phyloP scores from a whole-genome alignment of 1,140 invertebrate species.

The Calephelis virginiensis region DNA sequence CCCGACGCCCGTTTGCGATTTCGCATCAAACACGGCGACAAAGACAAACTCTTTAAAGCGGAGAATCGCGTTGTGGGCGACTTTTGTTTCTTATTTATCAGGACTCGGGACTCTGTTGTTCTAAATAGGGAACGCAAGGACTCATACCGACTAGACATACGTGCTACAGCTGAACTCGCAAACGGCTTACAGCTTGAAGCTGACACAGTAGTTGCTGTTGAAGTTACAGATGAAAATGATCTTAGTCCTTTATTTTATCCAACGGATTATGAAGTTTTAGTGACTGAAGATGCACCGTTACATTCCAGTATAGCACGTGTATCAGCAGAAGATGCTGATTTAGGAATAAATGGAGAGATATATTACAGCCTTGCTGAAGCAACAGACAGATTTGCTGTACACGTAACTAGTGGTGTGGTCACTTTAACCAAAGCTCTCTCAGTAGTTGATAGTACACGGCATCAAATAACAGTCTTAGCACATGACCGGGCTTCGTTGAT shows the following conservation, averaged over 20 bases:
- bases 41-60: conserved; percentile 94
- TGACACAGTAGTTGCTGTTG: conserved; percentile 87
- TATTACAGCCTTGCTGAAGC: conserved; percentile 95
- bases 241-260: conserved; percentile 94
- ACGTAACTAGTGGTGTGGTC: conserved; percentile 94
- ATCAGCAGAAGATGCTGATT: conserved; percentile 94
- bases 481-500: conserved; percentile 87
- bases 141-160: conserved; percentile 88
- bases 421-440: conserved; percentile 89
- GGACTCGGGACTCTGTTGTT: conserved; percentile 90
- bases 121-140: conserved; percentile 95
- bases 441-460: conserved; percentile 83
- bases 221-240: conserved; percentile 93
- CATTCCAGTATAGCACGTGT: conserved; percentile 88
- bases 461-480: conserved; percentile 89
- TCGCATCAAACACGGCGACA: conserved; percentile 91
- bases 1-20: conserved; percentile 84
- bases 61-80: conserved; percentile 92
- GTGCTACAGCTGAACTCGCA: conserved; percentile 83
- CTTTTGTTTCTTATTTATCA: conserved; percentile 94
- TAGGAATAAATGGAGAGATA: conserved; percentile 96
- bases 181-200: conserved; percentile 83
- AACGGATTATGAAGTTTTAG: conserved; percentile 89
- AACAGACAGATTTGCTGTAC: conserved; percentile 92
- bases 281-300: conserved; percentile 93